Evolutionary conservation across 2,888 invertebrate species (phyloP), one percentile per base, ranked within the genome.

Genomic region (Toxonevra muliebris): DNA sequence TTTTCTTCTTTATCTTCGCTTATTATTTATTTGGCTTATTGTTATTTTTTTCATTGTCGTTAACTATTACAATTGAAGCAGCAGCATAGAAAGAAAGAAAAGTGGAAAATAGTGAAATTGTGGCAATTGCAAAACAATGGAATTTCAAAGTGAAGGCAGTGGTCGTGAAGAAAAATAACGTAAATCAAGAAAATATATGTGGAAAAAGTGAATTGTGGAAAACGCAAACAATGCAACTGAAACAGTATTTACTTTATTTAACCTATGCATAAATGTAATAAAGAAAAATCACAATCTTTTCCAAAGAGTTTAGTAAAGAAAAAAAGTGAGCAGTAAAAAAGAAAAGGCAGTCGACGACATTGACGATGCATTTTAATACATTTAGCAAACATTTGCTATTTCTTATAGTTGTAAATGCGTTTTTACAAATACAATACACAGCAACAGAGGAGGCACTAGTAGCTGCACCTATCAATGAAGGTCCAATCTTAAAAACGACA

Each of bases 101-200:
- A 57, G 54, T 30, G 58, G n/a, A n/a, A 48, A 68, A 62, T 50
- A 71, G 73, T 70, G 69, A 73, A 71, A 71, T 71, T 71, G 71
- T 73, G 70, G 61, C 66, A 70, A 69, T 74, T 73, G 69, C 69
- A 71, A 71, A 71, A 71, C 69, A 72, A 70, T 71, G 68, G 69
- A 69, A 68, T 71, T 67, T 66, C 61, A 61, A 64, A 68, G 63
- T 54, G 48, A 63, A 68, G 60, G 54, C 12, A 69, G 19, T 55
- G 62, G 61, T 58, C 53, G 52, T 58, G 54, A 69, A 48, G 50
- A 48, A 50, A 68, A 70, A 40, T 48, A 69, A 57, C 50, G 66
- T 58, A 48, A 13, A n/a, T 48, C 15, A 48, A 48, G 50, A 48
- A 48, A 43, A 59, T 2, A 13, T 11, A 48, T 48, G 13, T 40